Base-by-base conservation (phyloP, 2,888 invertebrate species). In the Anthoptus insignis region DNA sequence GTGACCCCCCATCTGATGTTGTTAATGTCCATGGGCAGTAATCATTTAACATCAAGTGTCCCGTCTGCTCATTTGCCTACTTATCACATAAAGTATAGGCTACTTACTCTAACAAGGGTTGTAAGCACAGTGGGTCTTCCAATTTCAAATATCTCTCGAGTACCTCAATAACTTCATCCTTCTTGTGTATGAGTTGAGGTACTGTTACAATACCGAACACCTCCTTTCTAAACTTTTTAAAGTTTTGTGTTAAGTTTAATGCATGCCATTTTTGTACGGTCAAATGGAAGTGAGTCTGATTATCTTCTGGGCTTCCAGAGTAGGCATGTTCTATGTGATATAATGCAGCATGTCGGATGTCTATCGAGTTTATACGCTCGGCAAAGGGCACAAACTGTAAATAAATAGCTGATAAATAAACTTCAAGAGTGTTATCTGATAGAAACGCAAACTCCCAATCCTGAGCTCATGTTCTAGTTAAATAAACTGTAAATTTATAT, bases 201-300 rank as follows among this genome's bases (percentile, higher is more conserved):
- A 99, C 94, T 1, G 97, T 98, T 1, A 98, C 94, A 70, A 97
- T 95, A 42, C 95, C 94, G 67, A 95, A 94, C 3, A 98, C 95
- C 81, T 97, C 96, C 71, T 95, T 96, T 69, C 96, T 95, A 76
- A 99, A 97, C 59, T 94, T 94, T 52, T 95, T 95, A 84, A 96
- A 99, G 79, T 97, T 96, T 75, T 97, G 96, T 0, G 98, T 97
- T 69, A 98, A 94, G 88, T 99, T 99, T 21, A 99, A 94, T 2
- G 96, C 97, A 79, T 95, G 95, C 98, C 99, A 99, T 94, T 99
- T 99, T 70, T 96, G 95, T 21, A 99, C 84, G 0, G 97, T 95
- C 83, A 97, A 95, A 76, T 96, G 94, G 83, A 99, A 98, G 82
- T 96, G 96, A 0, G 98, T 97, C 78, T 96, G 96, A 57, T 94